Evolutionary conservation across 2,888 invertebrate species (phyloP), one percentile per base, ranked within the genome.

Genomic region (Tetragonula carbonaria): DNA sequence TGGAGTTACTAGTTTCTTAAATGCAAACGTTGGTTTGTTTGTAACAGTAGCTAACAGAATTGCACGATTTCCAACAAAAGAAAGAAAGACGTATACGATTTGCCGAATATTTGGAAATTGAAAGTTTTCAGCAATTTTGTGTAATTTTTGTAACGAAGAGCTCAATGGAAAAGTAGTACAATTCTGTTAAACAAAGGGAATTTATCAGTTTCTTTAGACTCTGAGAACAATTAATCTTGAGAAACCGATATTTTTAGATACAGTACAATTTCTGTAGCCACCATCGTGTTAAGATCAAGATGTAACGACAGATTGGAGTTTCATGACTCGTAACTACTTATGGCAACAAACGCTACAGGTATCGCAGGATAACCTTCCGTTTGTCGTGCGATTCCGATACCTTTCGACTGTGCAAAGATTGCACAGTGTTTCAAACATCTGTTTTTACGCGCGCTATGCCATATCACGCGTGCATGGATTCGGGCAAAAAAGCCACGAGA

Each of bases 351-450:
- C 13, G 11, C 63, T 33, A 23, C 18, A 14, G 45, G 45, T 23
- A 50, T 38, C 50, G 16, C 33, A 13, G 33, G 50, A 11, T 53
- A 74, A 59, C 57, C 33, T 65, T 33, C 11, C 28, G 55, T 73
- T 59, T 70, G 51, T 63, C 38, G 66, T 45, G 33, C 38, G 16
- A 59, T 33, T 70, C 71, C 28, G 72, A 62, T 33, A 71, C 51
- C 16, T 76, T 76, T 83, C 67, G 82, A 83, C 8, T 45, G 67
- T 84, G 63, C 74, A 55, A 57, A 55, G 45, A 45, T 45, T 62
- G 38, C 57, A 23, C 23, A 18, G 28, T 73, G 38, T 50, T 28
- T 50, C 16, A 13, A n/a, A 21, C n/a, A 21, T 33, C 14, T n/a
- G 5, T n/a, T 59, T 28, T 16, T 16, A 5, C 50, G 28, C 45